Conservation (phyloP, 37 sponge, comb jelly and placozoan species). For the Diacarnus erythraeanus region DNA sequence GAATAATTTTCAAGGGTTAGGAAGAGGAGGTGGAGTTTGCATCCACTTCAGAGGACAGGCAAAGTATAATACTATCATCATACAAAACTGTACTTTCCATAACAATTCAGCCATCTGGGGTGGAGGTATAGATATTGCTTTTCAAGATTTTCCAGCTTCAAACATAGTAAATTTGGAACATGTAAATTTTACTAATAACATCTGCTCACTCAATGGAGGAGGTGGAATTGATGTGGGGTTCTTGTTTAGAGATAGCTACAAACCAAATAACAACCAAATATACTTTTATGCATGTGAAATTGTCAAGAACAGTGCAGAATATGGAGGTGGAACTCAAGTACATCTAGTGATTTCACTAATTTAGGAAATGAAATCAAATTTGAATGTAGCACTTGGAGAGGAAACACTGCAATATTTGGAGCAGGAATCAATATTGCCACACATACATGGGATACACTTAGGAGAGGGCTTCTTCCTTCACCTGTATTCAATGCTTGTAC, state of each 20-base stretch:
- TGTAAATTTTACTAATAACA: not conserved
- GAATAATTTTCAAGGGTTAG: not conserved
- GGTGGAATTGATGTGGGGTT: not conserved
- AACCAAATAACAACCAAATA: not conserved
- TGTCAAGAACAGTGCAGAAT: not conserved
- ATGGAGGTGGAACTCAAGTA: not conserved
- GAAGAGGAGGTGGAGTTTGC: conserved; percentile 17
- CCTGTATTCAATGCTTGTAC: conserved; percentile 2
- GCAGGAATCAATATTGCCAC: conserved; percentile 1
- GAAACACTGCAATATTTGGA: conserved; percentile 20
- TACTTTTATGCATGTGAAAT: not conserved
- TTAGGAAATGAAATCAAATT: not conserved
- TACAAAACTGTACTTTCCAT: not conserved
- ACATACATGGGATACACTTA: not conserved
- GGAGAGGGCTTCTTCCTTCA: not conserved
- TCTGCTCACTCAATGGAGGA: not conserved
- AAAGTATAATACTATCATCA: not conserved
- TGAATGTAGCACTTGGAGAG: conserved; percentile 3
- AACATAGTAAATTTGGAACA: not conserved
- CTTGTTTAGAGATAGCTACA: too few species aligned
- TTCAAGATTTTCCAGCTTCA: not conserved
- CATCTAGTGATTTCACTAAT: not conserved
- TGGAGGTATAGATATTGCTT: not conserved
- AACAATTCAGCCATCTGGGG: conserved; percentile 2
- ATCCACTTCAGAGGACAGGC: not conserved